Percentiles rank a stretch among this genome's conserved stretches.
Evolutionary conservation across 2,797 vertebrate genomes (phyloP).

Genomic region (Spea hammondii): DNA sequence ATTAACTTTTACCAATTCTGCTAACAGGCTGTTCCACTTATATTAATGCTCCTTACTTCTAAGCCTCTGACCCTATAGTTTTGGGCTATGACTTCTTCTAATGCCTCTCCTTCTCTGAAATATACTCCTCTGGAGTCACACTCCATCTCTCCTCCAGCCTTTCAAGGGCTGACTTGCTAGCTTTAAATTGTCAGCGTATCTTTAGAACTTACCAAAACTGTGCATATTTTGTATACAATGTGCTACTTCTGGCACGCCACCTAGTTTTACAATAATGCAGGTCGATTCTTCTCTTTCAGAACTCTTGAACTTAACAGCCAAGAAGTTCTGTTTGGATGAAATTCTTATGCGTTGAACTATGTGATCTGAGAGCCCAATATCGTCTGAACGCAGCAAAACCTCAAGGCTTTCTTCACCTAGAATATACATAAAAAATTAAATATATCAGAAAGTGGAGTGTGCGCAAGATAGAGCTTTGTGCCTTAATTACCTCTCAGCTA

Average conservation of each 20-base stretch:
- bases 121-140: no score
- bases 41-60: no score
- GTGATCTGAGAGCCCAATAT: constrained; percentile 67
- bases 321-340: constrained; percentile 79
- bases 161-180: no score
- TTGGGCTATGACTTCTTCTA: no score
- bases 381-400: constrained; percentile 72
- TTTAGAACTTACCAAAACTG: constrained; percentile 80
- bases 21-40: no score
- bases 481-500: no score
- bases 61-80: no score
- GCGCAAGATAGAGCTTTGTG: no score
- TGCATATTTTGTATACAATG: constrained; percentile 77
- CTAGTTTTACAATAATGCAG: constrained; percentile 77
- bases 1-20: no score
- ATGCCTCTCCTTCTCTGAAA: no score
- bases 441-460: not conserved
- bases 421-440: constrained; percentile 6
- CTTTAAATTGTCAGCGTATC: not conserved
- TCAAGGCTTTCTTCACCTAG: constrained; percentile 68
- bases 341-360: constrained; percentile 83
- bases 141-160: no score
- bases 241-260: constrained; percentile 55
- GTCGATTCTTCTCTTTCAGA: constrained; percentile 70
- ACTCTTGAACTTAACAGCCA: constrained; percentile 78